Evolutionary conservation across 2,888 invertebrate genomes (phyloP).

Genomic region (Caradrina clavipalpis): DNA sequence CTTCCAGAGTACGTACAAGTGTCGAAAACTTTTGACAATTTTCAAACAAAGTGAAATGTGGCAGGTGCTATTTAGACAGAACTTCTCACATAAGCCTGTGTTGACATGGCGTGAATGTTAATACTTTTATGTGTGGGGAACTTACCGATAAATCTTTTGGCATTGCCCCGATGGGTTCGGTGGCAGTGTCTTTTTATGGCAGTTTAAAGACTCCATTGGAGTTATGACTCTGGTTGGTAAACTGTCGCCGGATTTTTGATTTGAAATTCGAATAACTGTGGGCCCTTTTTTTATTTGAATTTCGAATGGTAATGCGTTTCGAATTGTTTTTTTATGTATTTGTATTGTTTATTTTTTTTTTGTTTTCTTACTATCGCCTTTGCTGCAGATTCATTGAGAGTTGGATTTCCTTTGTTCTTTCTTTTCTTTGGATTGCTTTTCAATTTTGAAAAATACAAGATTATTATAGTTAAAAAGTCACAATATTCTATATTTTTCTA

Average conservation of each 20-base stretch:
- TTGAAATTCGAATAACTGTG: constrained; percentile 14
- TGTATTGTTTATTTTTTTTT: not conserved
- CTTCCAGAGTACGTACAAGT: constrained; percentile 59
- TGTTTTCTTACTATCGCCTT: not conserved
- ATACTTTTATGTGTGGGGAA: constrained; percentile 63
- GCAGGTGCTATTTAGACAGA: constrained; percentile 71
- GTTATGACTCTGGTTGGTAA: constrained; percentile 12
- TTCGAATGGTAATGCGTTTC: constrained; percentile 4
- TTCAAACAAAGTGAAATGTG: constrained; percentile 70
- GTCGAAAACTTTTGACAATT: constrained; percentile 69
- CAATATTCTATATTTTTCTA: no score
- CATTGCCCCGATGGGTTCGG: constrained; percentile 39
- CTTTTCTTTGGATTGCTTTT: not conserved
- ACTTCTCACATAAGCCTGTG: constrained; percentile 65
- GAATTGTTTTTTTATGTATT: not conserved
- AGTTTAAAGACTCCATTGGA: constrained; percentile 35
- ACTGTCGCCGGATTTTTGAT: constrained; percentile 2
- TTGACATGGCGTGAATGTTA: constrained; percentile 69
- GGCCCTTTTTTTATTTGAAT: not conserved
- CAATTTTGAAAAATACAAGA: not conserved
- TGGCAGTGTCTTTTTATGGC: constrained; percentile 47
- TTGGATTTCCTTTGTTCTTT: not conserved
- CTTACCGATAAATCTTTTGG: constrained; percentile 61
- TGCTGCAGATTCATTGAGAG: not conserved
- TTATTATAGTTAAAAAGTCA: no score